phyloP scores from a whole-genome alignment of 2,797 vertebrate genomes.

The Sebastes trivittatus region DNA sequence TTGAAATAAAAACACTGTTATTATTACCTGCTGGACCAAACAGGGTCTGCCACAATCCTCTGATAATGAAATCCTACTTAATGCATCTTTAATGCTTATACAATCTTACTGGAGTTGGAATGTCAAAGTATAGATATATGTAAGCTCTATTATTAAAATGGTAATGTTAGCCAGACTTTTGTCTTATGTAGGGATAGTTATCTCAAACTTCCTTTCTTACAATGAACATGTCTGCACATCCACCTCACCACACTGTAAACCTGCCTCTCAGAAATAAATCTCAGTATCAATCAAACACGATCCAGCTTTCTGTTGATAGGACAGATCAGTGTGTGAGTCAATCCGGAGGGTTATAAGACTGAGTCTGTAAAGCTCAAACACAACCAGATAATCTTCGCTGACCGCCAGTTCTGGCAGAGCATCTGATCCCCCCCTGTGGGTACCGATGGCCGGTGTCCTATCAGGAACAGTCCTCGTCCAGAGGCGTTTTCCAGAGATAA shows the following conservation, averaged over 20 bases:
- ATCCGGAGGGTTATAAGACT: background rate
- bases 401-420: slow-evolving; percentile 51
- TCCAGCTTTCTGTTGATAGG: slow-evolving; percentile 1
- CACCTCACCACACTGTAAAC: background rate
- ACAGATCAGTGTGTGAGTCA: slow-evolving; percentile 31
- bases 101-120: background rate
- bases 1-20: slow-evolving; percentile 30
- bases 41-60: background rate
- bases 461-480: slow-evolving; percentile 51
- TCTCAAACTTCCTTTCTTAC: too few relatives aligned
- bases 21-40: slow-evolving; percentile 21
- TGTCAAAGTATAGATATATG: background rate
- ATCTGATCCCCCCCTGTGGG: slow-evolving; percentile 47
- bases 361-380: slow-evolving; percentile 48
- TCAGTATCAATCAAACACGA: slow-evolving; percentile 15
- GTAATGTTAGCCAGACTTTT: background rate
- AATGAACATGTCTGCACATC: background rate
- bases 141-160: background rate
- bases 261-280: slow-evolving; percentile 16
- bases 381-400: slow-evolving; percentile 61
- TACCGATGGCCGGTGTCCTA: slow-evolving; percentile 46
- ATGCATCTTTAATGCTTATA: slow-evolving; percentile 14
- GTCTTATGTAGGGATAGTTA: too few relatives aligned
- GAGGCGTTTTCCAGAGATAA: slow-evolving; percentile 69
- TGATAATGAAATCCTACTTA: slow-evolving; percentile 7